Evolutionary conservation across 2,888 invertebrate species (phyloP).

Genomic region (Tetropium fuscum): DNA sequence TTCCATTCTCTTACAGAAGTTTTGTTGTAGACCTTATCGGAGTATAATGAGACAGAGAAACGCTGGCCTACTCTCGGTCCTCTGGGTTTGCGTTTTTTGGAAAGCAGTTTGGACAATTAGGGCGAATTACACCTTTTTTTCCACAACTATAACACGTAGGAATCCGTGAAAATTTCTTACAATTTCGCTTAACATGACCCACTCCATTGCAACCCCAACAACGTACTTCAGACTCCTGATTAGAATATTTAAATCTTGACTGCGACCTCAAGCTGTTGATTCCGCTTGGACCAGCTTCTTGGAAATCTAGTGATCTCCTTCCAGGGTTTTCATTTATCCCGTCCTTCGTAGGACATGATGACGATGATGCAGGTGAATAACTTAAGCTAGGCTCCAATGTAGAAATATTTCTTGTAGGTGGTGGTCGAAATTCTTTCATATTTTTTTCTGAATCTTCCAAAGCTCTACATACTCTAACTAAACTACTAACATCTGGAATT

Average conservation of each 20-base stretch:
- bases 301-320: too few relatives aligned
- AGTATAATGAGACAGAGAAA: too few relatives aligned
- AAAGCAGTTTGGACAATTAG: constrained; percentile 14
- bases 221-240: too few relatives aligned
- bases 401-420: constrained; percentile 1
- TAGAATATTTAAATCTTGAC: too few relatives aligned
- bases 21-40: background rate
- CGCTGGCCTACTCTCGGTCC: constrained; percentile 2
- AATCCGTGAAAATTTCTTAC: background rate
- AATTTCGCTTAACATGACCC: constrained; percentile 2
- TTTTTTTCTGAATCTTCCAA: constrained; percentile 4
- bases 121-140: constrained; percentile 7
- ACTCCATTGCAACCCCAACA: constrained; percentile 16
- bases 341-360: too few relatives aligned
- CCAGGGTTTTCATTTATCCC: too few relatives aligned
- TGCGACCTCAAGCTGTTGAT: too few relatives aligned
- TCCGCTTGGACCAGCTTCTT: too few relatives aligned
- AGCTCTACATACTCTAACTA: constrained; percentile 1
- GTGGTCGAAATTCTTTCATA: constrained; percentile 1
- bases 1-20: background rate
- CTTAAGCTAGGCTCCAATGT: background rate
- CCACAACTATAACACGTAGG: constrained; percentile 3
- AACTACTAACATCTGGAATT: background rate
- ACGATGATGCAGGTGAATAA: background rate
- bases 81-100: background rate